These are phyloP conservation scores for Halocynthia roretzi DNA, from an alignment of 23 tunicate genomes.

Conservation along the genomic window DNA sequence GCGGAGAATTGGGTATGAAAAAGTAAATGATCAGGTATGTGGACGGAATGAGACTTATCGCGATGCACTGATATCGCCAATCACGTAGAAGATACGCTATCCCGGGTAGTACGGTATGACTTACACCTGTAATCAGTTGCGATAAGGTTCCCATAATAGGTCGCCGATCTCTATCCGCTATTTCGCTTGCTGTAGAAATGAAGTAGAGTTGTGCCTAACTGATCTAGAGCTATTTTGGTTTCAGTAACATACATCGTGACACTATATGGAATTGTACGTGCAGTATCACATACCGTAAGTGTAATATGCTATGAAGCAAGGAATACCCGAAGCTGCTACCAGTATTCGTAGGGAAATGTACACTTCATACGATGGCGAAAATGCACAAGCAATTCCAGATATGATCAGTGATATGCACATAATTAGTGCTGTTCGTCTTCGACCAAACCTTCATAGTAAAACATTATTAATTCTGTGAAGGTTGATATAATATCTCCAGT, in stretches of 20 bases:
- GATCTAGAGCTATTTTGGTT: background rate
- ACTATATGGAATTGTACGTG: background rate
- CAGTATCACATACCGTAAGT: conserved; percentile 2
- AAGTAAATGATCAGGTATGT: conserved; percentile 27
- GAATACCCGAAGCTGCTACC: conserved; percentile 2
- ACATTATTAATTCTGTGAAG: background rate
- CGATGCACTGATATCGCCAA: conserved; percentile 41
- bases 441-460: conserved; percentile 13
- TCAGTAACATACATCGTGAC: background rate
- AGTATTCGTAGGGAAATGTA: background rate
- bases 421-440: background rate
- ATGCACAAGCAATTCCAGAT: background rate
- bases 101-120: conserved; percentile 49
- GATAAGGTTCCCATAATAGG: conserved; percentile 4
- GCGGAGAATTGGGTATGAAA: conserved; percentile 57
- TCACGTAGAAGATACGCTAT: conserved; percentile 37
- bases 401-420: background rate
- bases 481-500: background rate
- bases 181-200: conserved; percentile 26
- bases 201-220: background rate
- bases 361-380: background rate
- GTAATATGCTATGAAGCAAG: background rate
- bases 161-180: conserved; percentile 31
- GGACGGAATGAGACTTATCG: conserved; percentile 7
- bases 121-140: background rate